A percentile compares a stretch with the other conserved stretches of the same genome.
Conservation (phyloP, 2,797 vertebrate species). For the Phataginus tricuspis region DNA sequence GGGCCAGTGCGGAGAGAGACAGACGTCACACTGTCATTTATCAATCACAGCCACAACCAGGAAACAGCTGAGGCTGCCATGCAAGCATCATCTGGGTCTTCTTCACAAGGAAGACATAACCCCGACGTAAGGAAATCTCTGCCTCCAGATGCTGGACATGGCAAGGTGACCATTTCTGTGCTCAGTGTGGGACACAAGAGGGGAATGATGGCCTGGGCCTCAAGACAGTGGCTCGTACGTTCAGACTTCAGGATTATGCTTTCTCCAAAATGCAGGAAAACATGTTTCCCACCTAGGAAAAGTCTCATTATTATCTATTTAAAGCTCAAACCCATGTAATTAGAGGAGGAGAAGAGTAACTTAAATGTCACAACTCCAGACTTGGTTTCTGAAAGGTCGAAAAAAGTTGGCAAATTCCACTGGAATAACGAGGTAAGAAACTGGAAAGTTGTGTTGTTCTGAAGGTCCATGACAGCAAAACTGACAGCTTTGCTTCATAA, state of each 20-base stretch:
- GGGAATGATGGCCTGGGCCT: background rate
- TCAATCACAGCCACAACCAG: background rate
- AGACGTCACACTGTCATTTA: background rate
- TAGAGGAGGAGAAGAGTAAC: background rate
- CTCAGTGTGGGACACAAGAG: too few species aligned
- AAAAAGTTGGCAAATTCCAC: background rate
- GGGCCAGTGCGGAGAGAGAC: background rate
- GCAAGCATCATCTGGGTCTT: accelerated
- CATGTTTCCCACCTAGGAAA: background rate
- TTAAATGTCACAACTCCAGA: constrained; percentile 36
- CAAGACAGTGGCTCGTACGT: accelerated
- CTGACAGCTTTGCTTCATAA: constrained; percentile 75
- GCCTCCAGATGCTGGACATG: accelerated
- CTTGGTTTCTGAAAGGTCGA: constrained; percentile 52
- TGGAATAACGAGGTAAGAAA: constrained; percentile 6
- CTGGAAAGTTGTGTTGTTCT: background rate
- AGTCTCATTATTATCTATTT: background rate
- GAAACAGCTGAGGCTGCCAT: accelerated
- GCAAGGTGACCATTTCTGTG: background rate
- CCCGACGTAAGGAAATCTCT: background rate
- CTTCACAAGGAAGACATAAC: background rate
- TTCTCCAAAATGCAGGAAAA: background rate
- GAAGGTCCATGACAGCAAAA: constrained; percentile 28
- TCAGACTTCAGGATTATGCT: background rate
- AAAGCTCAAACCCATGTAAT: constrained; percentile 1